These are phyloP conservation scores for Arenaria interpres DNA, from an alignment of 2,113 vertebrate species.

Conservation along the genomic window DNA sequence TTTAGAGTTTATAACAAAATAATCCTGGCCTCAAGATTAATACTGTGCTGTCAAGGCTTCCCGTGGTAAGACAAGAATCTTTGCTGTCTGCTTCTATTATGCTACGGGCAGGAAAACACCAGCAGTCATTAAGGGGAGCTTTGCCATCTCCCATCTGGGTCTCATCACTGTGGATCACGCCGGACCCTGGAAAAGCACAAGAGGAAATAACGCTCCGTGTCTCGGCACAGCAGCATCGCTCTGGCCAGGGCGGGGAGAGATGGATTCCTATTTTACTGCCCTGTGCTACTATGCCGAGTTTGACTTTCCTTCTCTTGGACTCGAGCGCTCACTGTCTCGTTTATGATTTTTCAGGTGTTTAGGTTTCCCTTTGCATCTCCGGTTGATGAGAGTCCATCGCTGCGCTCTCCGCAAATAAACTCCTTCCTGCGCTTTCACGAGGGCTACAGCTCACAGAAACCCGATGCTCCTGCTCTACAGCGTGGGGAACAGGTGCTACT, in stretches of 20 bases:
- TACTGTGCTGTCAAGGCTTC: neutral
- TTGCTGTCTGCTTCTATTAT: neutral
- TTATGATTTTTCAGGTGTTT: neutral
- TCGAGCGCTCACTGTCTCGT: neutral
- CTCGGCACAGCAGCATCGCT: neutral
- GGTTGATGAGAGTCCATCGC: neutral
- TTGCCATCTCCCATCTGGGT: constrained; percentile 42
- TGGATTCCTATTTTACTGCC: neutral
- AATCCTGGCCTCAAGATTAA: constrained; percentile 13
- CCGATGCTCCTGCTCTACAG: fast-evolving
- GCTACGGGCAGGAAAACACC: neutral
- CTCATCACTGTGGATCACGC: neutral
- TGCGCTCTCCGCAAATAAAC: fast-evolving
- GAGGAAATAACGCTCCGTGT: neutral
- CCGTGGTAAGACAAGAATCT: constrained; percentile 20
- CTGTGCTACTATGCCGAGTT: neutral
- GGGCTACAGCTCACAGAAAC: neutral
- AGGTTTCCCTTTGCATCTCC: neutral
- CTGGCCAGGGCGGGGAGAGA: neutral
- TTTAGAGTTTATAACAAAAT: neutral
- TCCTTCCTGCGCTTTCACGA: neutral
- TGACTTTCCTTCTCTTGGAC: neutral
- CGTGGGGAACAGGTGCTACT: neutral
- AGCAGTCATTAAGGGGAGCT: neutral
- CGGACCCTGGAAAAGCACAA: neutral